Conservation (phyloP, 1,140 invertebrate species). For the Alviniconcha marisindica region DNA sequence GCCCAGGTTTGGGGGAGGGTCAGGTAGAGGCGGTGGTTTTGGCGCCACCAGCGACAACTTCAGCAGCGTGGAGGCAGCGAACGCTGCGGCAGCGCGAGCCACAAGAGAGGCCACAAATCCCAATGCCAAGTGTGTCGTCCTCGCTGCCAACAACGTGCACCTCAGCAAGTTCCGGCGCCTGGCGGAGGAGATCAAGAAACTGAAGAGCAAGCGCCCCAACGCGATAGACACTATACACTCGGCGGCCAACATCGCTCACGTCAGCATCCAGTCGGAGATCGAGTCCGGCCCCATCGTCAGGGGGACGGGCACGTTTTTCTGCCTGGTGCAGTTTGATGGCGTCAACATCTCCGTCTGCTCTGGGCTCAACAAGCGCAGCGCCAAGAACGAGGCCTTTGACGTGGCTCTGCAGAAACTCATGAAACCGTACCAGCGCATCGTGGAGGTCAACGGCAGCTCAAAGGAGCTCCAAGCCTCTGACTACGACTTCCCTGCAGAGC, state of each 20-base stretch:
- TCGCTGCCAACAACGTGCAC: neutral
- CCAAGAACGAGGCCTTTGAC: slow-evolving; percentile 64
- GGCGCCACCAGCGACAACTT: slow-evolving; percentile 10
- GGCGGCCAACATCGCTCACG: slow-evolving; percentile 39
- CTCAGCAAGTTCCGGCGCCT: slow-evolving; percentile 40
- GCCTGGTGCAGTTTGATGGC: slow-evolving; percentile 35
- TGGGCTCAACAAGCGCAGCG: slow-evolving; percentile 32
- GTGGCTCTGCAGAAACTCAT: slow-evolving; percentile 56
- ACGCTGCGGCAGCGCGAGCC: slow-evolving; percentile 14
- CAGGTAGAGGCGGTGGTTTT: neutral
- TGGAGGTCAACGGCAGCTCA: slow-evolving; percentile 47
- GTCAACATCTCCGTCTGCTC: slow-evolving; percentile 16
- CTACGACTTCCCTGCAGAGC: slow-evolving; percentile 38
- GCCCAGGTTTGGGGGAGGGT: neutral
- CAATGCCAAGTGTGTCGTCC: slow-evolving; percentile 15
- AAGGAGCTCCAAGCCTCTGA: slow-evolving; percentile 51
- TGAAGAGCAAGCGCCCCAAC: slow-evolving; percentile 45
- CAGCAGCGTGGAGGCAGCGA: slow-evolving; percentile 20
- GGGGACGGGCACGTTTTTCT: slow-evolving; percentile 37
- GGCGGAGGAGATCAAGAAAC: slow-evolving; percentile 38
- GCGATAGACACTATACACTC: slow-evolving; percentile 45
- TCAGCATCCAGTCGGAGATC: slow-evolving; percentile 32
- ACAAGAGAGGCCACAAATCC: slow-evolving; percentile 13
- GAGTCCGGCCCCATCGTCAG: slow-evolving; percentile 27
- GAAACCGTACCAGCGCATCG: slow-evolving; percentile 54